Conservation (phyloP, 1,140 invertebrate genomes). For the Tribolium madens region DNA sequence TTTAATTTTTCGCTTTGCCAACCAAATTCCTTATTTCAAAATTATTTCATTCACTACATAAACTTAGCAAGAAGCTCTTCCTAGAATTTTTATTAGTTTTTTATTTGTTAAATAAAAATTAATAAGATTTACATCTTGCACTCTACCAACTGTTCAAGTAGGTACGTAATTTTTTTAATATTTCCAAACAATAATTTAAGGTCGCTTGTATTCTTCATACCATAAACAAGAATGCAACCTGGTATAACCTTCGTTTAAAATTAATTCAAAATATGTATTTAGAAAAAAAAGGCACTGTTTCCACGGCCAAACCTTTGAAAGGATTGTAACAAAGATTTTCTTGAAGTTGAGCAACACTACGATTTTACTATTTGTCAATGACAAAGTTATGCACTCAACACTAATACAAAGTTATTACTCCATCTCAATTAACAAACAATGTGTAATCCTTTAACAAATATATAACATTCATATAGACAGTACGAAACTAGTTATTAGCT, state of each 20-base stretch:
- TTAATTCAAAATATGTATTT: not conserved
- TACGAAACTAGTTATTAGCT: not conserved
- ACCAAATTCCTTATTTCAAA: not conserved
- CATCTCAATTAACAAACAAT: slow-evolving; percentile 35
- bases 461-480: not conserved
- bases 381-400: not conserved
- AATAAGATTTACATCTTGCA: too few species aligned
- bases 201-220: not conserved
- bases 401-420: slow-evolving; percentile 20
- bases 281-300: not conserved
- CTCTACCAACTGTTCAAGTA: too few species aligned
- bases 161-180: too few species aligned
- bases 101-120: too few species aligned
- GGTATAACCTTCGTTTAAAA: not conserved
- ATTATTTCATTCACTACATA: too few species aligned
- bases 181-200: too few species aligned
- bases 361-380: slow-evolving; percentile 21
- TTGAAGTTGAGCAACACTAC: not conserved
- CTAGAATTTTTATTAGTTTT: too few species aligned
- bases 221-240: too few species aligned
- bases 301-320: not conserved
- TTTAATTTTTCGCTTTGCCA: not conserved
- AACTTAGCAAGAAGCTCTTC: too few species aligned
- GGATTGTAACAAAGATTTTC: not conserved
- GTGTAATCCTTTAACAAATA: not conserved